A percentile compares a stretch with the other conserved stretches of the same genome.
phyloP scores from a whole-genome alignment of 2,113 vertebrate species.

The Thalassarche chlororhynchos region DNA sequence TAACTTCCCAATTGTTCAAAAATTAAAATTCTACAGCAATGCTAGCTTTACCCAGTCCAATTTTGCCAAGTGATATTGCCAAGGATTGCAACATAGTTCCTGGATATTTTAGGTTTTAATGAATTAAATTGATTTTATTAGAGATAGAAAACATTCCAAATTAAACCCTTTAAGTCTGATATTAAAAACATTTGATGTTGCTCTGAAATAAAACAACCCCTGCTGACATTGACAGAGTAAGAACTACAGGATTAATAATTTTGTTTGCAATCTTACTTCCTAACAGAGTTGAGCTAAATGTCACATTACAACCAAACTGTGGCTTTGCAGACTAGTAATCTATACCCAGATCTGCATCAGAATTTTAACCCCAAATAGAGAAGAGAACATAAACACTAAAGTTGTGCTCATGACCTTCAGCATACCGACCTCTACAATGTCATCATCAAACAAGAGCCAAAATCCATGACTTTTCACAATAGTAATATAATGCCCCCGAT shows the following conservation, averaged over 20 bases:
- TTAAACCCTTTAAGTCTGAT: neutral
- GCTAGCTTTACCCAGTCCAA: neutral
- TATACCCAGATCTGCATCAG: neutral
- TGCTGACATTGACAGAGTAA: neutral
- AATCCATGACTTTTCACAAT: conserved; percentile 98
- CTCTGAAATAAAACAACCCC: neutral
- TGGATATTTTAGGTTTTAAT: neutral
- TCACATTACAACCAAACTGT: neutral
- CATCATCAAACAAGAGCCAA: conserved; percentile 97
- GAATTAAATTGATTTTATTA: neutral
- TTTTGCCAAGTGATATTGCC: neutral
- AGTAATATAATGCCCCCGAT: conserved; percentile 96
- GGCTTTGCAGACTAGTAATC: neutral
- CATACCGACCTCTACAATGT: conserved; percentile 94
- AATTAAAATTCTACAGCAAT: neutral
- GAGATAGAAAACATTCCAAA: neutral
- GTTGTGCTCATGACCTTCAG: neutral
- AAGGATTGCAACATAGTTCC: neutral
- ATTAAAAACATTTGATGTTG: neutral
- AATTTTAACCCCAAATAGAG: neutral
- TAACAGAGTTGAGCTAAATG: neutral
- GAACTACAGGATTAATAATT: neutral
- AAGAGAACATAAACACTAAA: neutral
- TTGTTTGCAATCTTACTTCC: neutral
- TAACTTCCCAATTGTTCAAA: neutral